Conservation (phyloP, 2,113 vertebrate species). For the Semnopithecus entellus region DNA sequence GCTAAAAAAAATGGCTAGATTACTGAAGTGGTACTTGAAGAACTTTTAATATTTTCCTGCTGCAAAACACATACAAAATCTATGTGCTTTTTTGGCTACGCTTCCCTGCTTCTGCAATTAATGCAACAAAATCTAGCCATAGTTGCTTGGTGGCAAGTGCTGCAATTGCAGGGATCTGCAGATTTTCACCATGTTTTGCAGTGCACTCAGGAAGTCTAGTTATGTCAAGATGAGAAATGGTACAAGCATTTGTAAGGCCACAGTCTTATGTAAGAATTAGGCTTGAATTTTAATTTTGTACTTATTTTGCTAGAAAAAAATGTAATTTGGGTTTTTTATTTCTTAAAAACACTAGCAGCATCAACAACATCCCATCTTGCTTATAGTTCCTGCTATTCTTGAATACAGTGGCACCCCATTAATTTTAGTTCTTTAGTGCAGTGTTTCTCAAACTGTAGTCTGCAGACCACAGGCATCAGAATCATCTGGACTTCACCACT, state of each 20-base stretch:
- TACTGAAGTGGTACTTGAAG: not conserved
- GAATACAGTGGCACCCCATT: not conserved
- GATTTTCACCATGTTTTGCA: not conserved
- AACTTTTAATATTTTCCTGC: not conserved
- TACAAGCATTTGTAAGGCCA: not conserved
- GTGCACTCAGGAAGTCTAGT: not conserved
- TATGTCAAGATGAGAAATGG: not conserved
- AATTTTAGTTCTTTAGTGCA: not conserved
- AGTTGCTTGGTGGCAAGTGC: not conserved
- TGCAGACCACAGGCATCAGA: not conserved
- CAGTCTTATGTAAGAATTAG: not conserved
- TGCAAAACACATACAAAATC: not conserved
- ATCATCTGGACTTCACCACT: not conserved
- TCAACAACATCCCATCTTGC: not conserved
- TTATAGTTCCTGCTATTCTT: not conserved
- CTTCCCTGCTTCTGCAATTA: not conserved
- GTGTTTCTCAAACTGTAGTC: not conserved
- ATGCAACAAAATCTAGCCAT: rapidly evolving
- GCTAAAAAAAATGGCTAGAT: not conserved
- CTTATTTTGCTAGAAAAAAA: not conserved
- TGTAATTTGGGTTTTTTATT: not conserved
- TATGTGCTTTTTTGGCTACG: not conserved
- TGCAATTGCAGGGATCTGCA: not conserved
- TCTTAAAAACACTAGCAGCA: not conserved
- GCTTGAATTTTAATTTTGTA: not conserved